These are phyloP conservation scores for Frankliniella intonsa DNA, from an alignment of 2,888 invertebrate genomes.

Conservation along the genomic window DNA sequence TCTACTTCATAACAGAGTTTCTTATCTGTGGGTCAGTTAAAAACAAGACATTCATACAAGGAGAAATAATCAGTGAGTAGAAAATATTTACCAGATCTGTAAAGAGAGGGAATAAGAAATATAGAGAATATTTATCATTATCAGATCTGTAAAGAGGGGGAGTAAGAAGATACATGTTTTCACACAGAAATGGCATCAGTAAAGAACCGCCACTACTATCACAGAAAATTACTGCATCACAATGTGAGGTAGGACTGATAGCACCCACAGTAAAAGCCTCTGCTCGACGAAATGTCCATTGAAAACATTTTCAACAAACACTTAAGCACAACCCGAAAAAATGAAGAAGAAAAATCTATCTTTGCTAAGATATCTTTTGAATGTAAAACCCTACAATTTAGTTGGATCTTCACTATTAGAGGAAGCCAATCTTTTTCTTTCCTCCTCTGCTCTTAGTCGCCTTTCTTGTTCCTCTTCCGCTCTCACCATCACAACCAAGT, in stretches of 20 bases:
- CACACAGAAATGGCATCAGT: background rate
- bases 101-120: too few species aligned
- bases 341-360: background rate
- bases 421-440: background rate
- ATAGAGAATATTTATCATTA: too few species aligned
- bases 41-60: too few species aligned
- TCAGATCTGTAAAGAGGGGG: background rate
- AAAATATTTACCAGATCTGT: too few species aligned
- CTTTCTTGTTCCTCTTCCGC: background rate
- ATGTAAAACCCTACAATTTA: background rate
- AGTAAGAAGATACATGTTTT: background rate
- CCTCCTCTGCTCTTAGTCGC: background rate
- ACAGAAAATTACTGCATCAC: slow-evolving; percentile 13
- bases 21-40: too few species aligned
- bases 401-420: background rate
- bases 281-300: background rate
- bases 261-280: too few species aligned
- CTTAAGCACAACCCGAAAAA: background rate
- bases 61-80: too few species aligned
- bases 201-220: background rate
- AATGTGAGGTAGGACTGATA: background rate
- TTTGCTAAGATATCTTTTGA: background rate
- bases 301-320: background rate
- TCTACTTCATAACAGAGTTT: too few species aligned
- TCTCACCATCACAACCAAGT: slow-evolving; percentile 10